Conservation (phyloP, 2,797 vertebrate genomes). For the Poecile montanus region DNA sequence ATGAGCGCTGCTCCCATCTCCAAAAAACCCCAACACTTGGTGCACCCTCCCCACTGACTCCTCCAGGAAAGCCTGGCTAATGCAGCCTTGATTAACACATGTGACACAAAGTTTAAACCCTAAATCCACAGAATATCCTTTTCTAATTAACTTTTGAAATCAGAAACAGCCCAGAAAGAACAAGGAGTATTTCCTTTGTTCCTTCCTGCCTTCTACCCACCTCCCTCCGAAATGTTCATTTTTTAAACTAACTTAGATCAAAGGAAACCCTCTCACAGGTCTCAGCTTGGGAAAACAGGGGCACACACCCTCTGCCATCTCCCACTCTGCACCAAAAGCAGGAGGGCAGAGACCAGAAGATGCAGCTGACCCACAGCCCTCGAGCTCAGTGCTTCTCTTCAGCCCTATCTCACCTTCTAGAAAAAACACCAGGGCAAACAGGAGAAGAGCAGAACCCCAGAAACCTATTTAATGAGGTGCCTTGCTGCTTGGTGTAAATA, state of each 20-base stretch:
- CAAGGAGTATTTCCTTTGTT: neutral
- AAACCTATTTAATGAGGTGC: neutral
- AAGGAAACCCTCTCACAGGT: neutral
- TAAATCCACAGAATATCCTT: slow-evolving; percentile 49
- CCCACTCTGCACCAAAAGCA: too few relatives aligned
- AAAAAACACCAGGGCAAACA: neutral
- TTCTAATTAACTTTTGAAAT: slow-evolving; percentile 36
- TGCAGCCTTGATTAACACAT: slow-evolving; percentile 39
- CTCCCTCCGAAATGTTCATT: neutral
- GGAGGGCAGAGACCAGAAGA: neutral
- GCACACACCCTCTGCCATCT: neutral
- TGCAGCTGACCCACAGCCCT: neutral
- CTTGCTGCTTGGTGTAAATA: neutral
- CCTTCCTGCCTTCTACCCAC: neutral
- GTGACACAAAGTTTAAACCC: slow-evolving; percentile 17
- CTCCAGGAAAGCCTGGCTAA: slow-evolving; percentile 11
- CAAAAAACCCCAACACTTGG: rapidly evolving
- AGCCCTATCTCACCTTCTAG: neutral
- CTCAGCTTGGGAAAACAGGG: neutral
- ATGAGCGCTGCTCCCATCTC: rapidly evolving
- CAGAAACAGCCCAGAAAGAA: neutral
- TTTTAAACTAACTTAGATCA: neutral
- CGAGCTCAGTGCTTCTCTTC: rapidly evolving
- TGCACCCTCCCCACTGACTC: neutral
- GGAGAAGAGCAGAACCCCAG: neutral